Evolutionary conservation across 2,113 vertebrate species (phyloP), one percentile per base, ranked within the genome.

Genomic region (Calidris pugnax): DNA sequence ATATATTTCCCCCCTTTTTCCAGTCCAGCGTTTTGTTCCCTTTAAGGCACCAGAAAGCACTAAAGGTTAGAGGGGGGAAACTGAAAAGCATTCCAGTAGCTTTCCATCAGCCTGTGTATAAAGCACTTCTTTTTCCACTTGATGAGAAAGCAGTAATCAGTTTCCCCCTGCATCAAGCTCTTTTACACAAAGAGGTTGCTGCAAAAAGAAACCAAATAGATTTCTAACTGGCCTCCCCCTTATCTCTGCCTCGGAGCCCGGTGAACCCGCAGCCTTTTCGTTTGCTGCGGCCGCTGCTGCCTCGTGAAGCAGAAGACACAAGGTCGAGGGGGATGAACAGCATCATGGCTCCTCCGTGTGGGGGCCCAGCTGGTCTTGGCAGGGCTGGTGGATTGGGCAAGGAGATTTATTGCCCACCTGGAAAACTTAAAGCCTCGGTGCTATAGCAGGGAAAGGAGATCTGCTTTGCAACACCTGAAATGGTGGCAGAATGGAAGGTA

Each of bases 61-160:
- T 62, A 66, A 92, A 91, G 95, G 94, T 81, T 95, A 89, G 92
- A 87, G 74, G 91, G 47, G 53, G 74, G 67, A 84, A 95, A 71
- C 89, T 87, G 86, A 95, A 96, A 92, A 91, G 74, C 97, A 87
- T 95, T 91, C 77, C 95, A 87, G 96, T 91, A 96, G 96, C 95
- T 96, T 97, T 97, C 96, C 96, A 97, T 95, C 91, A 95, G 87
- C 90, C 90, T 73, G 88, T 82, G 77, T 89, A 94, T 91, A 95
- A 94, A 95, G 91, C 94, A 93, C 81, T 95, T 89, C 81, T 97
- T 90, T 94, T 95, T 76, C 87, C 87, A 94, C 95, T 95, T 87
- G 93, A 96, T 95, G 96, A 97, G 93, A 95, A 95, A 87, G 96
- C 95, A 83, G 93, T 82, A 89, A 97, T 93, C 95, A 90, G 90